Percentiles rank a stretch among this genome's conserved stretches.
Conservation (phyloP, 2,113 vertebrate genomes). For the Cyprinodon brontotheroides region DNA sequence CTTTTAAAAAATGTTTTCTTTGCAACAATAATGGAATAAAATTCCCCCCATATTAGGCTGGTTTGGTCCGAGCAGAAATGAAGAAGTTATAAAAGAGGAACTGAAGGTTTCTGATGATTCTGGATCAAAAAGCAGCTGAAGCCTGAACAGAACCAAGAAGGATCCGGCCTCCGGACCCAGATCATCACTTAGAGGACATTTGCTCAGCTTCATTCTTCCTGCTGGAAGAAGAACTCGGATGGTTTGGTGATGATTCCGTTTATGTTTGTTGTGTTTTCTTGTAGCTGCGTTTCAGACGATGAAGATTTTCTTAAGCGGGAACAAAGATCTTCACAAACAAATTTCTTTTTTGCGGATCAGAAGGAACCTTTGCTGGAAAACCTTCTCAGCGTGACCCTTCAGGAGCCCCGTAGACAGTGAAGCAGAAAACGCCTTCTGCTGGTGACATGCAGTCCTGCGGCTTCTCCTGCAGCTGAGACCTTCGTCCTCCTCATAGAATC, state of each 20-base stretch:
- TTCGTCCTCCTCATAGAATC: constrained; percentile 27
- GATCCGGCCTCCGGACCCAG: neutral
- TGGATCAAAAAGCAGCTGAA: no score
- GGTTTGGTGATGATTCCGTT: neutral
- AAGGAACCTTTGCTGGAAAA: neutral
- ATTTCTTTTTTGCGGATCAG: neutral
- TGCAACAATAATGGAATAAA: no score
- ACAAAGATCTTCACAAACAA: neutral
- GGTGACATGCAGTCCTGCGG: neutral
- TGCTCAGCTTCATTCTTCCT: neutral
- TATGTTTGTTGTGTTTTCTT: neutral
- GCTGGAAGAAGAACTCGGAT: neutral
- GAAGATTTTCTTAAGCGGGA: neutral
- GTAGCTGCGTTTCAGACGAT: neutral
- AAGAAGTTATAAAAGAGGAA: no score
- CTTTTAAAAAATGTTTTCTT: no score
- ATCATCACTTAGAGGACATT: neutral
- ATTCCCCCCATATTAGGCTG: no score
- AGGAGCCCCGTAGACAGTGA: neutral
- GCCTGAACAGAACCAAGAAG: neutral
- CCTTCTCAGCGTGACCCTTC: neutral
- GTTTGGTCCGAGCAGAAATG: no score
- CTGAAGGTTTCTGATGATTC: no score
- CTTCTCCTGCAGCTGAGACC: neutral
- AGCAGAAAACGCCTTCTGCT: neutral